phyloP scores from a whole-genome alignment of 2,113 vertebrate genomes.

The Microtus montanus region DNA sequence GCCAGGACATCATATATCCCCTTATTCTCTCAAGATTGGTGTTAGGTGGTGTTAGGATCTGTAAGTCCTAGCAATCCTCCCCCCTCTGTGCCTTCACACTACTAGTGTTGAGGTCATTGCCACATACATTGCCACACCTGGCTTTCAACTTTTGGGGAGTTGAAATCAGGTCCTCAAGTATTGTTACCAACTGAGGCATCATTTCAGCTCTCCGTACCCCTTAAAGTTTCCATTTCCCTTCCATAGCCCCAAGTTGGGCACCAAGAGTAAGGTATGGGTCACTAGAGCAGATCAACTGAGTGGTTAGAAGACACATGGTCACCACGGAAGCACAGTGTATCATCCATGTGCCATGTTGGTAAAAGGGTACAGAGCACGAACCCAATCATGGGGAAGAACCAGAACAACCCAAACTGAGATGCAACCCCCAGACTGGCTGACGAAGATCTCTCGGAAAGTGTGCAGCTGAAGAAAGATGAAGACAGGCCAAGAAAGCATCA shows the following conservation, averaged over 20 bases:
- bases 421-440: neutral
- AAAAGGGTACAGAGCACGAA: neutral
- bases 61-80: neutral
- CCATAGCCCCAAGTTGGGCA: too few relatives aligned
- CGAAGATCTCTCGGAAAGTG: neutral
- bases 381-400: neutral
- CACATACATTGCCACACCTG: neutral
- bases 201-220: neutral
- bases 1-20: neutral
- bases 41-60: too few relatives aligned
- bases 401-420: neutral
- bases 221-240: neutral
- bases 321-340: neutral
- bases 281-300: neutral
- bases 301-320: neutral
- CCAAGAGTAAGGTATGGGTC: neutral
- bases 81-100: neutral
- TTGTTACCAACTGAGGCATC: neutral
- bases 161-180: neutral
- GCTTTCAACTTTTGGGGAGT: neutral
- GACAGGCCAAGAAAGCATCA: neutral
- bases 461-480: neutral
- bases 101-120: neutral
- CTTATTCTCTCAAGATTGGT: neutral
- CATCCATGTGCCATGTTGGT: neutral